A percentile compares a stretch with the other conserved stretches of the same genome.
phyloP scores from a whole-genome alignment of 2,797 vertebrate genomes.

The Poliocrania exsul region DNA sequence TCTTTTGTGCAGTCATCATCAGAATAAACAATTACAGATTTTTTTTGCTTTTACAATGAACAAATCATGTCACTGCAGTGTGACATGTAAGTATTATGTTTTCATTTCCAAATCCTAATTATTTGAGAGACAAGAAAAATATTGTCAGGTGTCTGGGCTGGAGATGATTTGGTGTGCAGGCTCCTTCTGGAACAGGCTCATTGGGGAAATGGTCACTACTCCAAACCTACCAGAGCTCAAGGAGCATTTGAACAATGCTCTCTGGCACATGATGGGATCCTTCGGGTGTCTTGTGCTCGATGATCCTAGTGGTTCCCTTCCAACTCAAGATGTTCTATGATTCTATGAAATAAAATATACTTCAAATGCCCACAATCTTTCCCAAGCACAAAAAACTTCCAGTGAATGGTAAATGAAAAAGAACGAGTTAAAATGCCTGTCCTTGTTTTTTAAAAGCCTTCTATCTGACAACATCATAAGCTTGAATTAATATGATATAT shows the following conservation, averaged over 20 bases:
- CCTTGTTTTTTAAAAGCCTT: neutral
- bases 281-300: neutral
- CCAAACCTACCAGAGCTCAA: neutral
- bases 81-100: neutral
- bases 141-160: neutral
- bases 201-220: neutral
- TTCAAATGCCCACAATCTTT: neutral
- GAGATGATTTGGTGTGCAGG: neutral
- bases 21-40: neutral
- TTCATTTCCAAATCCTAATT: neutral
- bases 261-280: neutral
- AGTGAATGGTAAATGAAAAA: neutral
- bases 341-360: neutral
- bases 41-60: neutral
- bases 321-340: neutral
- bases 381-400: neutral
- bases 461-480: neutral
- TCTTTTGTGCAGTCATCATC: neutral
- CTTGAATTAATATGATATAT: neutral
- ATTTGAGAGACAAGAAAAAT: neutral
- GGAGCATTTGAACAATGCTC: neutral
- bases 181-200: neutral
- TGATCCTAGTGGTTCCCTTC: neutral
- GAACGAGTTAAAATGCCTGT: neutral
- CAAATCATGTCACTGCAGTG: neutral